Conservation (phyloP, 2,113 vertebrate species). For the Paedocypris sp. region DNA sequence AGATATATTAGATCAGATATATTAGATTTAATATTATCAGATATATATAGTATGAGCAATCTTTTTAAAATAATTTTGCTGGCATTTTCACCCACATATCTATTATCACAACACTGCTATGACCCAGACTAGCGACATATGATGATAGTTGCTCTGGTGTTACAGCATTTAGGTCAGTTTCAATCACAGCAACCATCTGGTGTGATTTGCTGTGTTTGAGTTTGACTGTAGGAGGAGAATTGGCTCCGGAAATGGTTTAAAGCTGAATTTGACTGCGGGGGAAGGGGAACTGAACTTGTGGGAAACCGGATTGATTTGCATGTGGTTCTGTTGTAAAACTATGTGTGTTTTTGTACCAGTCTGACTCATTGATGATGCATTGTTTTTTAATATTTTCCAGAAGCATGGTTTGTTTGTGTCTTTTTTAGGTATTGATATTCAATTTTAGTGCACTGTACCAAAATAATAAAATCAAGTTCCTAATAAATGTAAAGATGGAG, state of each 20-base stretch:
- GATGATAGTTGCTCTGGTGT: background rate
- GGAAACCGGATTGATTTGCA: background rate
- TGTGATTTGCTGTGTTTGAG: background rate
- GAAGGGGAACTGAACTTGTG: background rate
- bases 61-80: no score
- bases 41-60: no score
- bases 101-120: background rate
- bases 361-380: no score
- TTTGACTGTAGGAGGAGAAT: background rate
- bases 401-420: no score
- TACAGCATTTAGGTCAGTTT: background rate
- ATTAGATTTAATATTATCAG: no score
- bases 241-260: conserved; percentile 6
- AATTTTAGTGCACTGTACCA: no score
- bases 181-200: background rate
- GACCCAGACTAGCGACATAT: background rate
- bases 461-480: no score
- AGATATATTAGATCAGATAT: no score
- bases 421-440: no score
- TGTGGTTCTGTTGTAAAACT: background rate
- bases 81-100: no score
- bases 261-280: background rate
- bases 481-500: no score
- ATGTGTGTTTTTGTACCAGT: background rate
- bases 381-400: no score